phyloP scores from a whole-genome alignment of 2,113 vertebrate species.

The Gavialis gangeticus region DNA sequence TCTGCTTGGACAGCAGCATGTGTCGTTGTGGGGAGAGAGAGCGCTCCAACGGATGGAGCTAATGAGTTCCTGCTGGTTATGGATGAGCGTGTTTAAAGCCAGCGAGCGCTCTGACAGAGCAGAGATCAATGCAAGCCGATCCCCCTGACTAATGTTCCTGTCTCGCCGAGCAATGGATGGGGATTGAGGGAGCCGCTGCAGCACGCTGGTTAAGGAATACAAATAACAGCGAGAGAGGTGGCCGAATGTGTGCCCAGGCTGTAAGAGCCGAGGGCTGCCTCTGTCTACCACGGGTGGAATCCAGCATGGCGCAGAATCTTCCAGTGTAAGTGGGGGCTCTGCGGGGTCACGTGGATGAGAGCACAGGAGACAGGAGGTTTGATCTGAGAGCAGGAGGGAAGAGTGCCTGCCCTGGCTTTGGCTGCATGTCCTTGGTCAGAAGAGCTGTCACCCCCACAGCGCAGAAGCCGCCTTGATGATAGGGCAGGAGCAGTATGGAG shows the following conservation, averaged over 20 bases:
- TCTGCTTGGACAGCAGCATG: not conserved
- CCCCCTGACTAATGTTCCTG: not conserved
- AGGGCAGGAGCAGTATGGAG: not conserved
- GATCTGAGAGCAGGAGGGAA: not conserved
- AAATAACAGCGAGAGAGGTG: not conserved
- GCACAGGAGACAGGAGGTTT: not conserved
- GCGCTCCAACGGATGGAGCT: not conserved
- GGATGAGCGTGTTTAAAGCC: not conserved
- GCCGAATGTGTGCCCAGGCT: not conserved
- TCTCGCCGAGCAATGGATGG: not conserved
- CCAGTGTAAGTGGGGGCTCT: not conserved
- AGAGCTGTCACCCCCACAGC: too few species aligned
- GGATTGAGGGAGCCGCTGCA: not conserved
- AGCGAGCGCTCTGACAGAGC: not conserved
- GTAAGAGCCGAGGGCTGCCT: not conserved
- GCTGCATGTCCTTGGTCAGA: not conserved
- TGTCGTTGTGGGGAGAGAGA: not conserved
- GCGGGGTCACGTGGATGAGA: not conserved
- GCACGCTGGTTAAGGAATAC: not conserved
- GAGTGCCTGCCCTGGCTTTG: not conserved
- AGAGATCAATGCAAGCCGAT: not conserved
- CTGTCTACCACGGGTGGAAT: not conserved
- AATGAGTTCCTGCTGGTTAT: not conserved
- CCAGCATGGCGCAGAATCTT: not conserved
- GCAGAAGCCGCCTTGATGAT: not conserved